Base-by-base conservation (phyloP, 2,888 invertebrate genomes). In the Brachynemurus nebulosus region DNA sequence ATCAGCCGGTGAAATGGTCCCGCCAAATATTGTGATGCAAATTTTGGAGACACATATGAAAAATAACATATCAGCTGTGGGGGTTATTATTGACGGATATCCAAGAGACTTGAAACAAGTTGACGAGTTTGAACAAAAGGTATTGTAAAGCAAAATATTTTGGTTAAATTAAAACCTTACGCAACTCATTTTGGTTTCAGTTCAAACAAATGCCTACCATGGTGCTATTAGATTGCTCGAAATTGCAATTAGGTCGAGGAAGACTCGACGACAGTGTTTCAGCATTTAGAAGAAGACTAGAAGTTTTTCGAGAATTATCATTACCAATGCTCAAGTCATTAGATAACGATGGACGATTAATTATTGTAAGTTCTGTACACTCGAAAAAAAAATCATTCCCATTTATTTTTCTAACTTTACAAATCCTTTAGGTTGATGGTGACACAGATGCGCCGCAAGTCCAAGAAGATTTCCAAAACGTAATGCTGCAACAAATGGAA, bases 21-120 rank as follows among this genome's bases (percentile, higher is more conserved):
- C 85, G 0, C 69, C 81, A 58, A 86, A 88, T 21, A 72, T 85
- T 30, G 80, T 92, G 2, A 71, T 83, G 60, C 76, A 76, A 49
- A 66, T 92, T 35, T 71, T 96, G 40, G 79, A 84, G 46, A 72
- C 68, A 2, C 79, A 84, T 20, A 70, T 86, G 50, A 65, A 66
- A 0, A 64, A 67, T 2, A 64, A 77, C 47, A 66, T 67, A 30
- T 76, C 75, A 6, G 76, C 76, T 17, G 71, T 72, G 46, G 93
- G 95, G 3, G 79, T 95, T 46, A 76, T 97, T 45, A 76, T 98
- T 44, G 96, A 96, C 57, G 96, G 96, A 0, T 97, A 86, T 62
- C 97, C 97, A 0, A 70, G 96, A 45, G 91, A 93, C 57, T 68
- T 91, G 59, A 78, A 80, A 40, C 96, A 97, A 68, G 83, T 89